Evolutionary conservation across 2,113 vertebrate species (phyloP).

Genomic region (Atherinomorus stipes): DNA sequence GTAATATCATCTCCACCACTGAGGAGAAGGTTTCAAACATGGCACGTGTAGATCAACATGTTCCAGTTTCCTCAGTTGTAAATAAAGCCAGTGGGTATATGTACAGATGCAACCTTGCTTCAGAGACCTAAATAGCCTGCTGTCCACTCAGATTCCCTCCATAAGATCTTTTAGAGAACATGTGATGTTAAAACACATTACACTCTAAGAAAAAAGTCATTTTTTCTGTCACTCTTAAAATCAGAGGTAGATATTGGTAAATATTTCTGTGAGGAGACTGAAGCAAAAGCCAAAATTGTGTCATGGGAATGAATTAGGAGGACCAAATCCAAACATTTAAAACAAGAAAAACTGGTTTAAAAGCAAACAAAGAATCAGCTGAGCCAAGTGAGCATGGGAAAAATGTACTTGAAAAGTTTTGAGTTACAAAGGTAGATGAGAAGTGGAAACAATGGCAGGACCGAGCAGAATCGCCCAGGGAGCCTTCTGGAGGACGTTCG

Average conservation of each 20-base stretch:
- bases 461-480: background rate
- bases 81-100: conserved; percentile 34
- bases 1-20: conserved; percentile 50
- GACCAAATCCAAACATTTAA: conserved; percentile 27
- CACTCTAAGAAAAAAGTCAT: background rate
- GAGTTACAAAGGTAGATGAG: conserved; percentile 33
- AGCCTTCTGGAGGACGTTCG: background rate
- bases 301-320: conserved; percentile 7
- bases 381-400: conserved; percentile 26
- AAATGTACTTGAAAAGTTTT: conserved; percentile 21
- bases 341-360: conserved; percentile 65
- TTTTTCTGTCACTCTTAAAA: background rate
- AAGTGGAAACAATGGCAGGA: conserved; percentile 43
- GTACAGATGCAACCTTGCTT: conserved; percentile 7
- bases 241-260: background rate
- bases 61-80: conserved; percentile 43
- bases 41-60: conserved; percentile 30
- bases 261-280: background rate
- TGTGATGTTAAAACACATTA: background rate
- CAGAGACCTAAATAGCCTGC: conserved; percentile 3
- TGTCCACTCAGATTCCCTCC: conserved; percentile 11
- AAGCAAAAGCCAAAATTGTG: conserved; percentile 7
- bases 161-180: conserved; percentile 9
- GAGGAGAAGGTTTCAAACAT: conserved; percentile 49
- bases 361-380: conserved; percentile 27